phyloP scores from a whole-genome alignment of 2,797 vertebrate species.

The Gallinago solitaria region DNA sequence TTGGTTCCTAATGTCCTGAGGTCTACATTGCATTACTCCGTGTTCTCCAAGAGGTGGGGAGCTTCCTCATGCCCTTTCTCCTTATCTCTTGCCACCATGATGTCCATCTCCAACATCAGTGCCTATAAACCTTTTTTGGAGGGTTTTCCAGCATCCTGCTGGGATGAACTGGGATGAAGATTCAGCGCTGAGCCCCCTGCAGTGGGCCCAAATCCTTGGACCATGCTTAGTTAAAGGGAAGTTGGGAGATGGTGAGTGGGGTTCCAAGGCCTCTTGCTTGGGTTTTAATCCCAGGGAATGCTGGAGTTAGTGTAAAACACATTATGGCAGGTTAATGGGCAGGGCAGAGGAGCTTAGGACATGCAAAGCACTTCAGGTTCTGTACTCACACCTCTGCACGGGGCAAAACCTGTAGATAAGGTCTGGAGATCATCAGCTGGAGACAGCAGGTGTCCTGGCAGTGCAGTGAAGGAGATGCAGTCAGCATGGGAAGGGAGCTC shows the following conservation, averaged over 20 bases:
- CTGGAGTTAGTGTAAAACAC: not conserved
- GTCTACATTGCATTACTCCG: not conserved
- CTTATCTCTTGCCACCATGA: not conserved
- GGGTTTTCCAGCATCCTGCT: not conserved
- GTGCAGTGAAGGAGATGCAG: not conserved
- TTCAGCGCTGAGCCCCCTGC: not conserved
- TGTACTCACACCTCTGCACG: not conserved
- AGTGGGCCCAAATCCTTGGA: not conserved
- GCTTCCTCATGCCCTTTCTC: not conserved
- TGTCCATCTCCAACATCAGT: not conserved
- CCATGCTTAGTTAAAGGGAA: not conserved
- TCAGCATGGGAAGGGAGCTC: not conserved
- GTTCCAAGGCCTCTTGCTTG: not conserved
- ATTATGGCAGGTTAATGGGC: not conserved
- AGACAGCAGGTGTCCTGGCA: not conserved
- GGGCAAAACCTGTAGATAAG: not conserved
- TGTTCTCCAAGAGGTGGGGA: not conserved
- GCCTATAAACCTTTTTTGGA: not conserved
- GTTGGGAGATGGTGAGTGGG: not conserved
- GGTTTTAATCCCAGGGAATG: not conserved
- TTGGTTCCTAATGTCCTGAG: rapidly evolving
- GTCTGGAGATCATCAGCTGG: not conserved
- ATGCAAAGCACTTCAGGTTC: not conserved
- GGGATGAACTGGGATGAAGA: not conserved
- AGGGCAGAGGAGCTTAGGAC: not conserved